These are phyloP conservation scores for Ammospiza caudacuta DNA, from an alignment of 2,113 vertebrate species.

Conservation along the genomic window DNA sequence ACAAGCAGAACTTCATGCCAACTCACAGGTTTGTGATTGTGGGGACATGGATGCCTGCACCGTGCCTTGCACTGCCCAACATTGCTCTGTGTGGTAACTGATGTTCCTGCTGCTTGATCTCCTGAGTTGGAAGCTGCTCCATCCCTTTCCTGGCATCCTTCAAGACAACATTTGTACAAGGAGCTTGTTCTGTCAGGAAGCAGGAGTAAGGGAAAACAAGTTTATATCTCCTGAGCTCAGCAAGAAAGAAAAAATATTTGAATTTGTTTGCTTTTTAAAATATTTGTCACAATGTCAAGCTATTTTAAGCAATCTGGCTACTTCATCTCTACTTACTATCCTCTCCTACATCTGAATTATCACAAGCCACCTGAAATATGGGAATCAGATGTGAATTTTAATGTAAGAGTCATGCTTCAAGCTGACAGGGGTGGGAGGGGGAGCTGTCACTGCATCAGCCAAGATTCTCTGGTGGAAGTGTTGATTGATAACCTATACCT, in stretches of 20 bases:
- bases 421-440: neutral
- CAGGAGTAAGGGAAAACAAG: constrained; percentile 4
- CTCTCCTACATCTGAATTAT: constrained; percentile 19
- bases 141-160: constrained; percentile 11
- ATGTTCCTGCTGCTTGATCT: neutral
- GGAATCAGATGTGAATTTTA: constrained; percentile 26
- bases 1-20: neutral
- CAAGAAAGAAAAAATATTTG: constrained; percentile 11
- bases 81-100: neutral
- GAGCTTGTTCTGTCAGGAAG: constrained; percentile 7
- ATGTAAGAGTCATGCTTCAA: neutral
- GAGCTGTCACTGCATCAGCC: constrained; percentile 13
- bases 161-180: neutral
- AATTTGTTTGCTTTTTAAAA: constrained; percentile 38
- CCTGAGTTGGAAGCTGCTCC: neutral
- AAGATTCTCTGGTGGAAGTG: neutral
- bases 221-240: constrained; percentile 21
- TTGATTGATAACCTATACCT: neutral
- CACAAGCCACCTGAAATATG: constrained; percentile 43
- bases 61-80: accelerated
- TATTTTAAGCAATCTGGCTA: constrained; percentile 40
- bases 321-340: neutral
- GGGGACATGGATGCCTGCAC: neutral
- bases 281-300: constrained; percentile 45
- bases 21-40: accelerated